These are phyloP conservation scores for Anthopleura xanthogrammica DNA, from an alignment of 92 coral and sea anemone species.

Conservation along the genomic window DNA sequence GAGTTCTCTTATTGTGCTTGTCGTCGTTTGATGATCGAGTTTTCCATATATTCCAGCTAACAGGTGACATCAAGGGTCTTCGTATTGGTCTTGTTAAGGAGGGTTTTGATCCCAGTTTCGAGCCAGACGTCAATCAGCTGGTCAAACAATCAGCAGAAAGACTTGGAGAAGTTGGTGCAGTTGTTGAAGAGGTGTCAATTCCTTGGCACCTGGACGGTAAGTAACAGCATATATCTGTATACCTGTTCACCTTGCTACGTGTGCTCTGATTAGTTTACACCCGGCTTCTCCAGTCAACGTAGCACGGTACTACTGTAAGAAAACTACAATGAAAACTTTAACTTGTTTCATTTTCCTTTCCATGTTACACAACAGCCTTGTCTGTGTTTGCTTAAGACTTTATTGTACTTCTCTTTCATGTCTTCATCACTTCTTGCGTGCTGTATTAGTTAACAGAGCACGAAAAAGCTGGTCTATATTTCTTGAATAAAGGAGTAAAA, in stretches of 20 bases:
- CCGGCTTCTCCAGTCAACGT: background rate
- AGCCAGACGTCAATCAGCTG: slow-evolving; percentile 54
- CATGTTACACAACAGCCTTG: too few species aligned
- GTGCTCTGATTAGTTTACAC: too few species aligned
- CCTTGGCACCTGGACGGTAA: slow-evolving; percentile 66
- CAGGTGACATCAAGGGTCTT: slow-evolving; percentile 58
- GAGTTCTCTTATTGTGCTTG: background rate
- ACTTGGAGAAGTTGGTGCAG: slow-evolving; percentile 42
- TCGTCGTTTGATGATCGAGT: background rate
- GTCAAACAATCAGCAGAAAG: slow-evolving; percentile 52
- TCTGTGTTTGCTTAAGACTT: too few species aligned
- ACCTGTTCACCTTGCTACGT: background rate
- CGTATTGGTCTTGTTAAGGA: slow-evolving; percentile 66
- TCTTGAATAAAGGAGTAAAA: too few species aligned
- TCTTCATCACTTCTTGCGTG: too few species aligned
- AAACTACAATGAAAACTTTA: too few species aligned
- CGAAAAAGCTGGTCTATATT: too few species aligned
- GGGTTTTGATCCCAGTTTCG: slow-evolving; percentile 45
- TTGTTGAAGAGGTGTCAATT: slow-evolving; percentile 60
- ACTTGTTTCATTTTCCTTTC: too few species aligned
- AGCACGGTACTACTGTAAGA: background rate
- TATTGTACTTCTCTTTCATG: too few species aligned
- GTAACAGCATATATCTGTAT: background rate
- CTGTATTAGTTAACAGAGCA: too few species aligned
- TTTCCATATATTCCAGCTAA: slow-evolving; percentile 37